Percentiles rank a stretch among this genome's conserved stretches.
Conservation (phyloP, 2,113 vertebrate species). For the Spheniscus mendiculus region DNA sequence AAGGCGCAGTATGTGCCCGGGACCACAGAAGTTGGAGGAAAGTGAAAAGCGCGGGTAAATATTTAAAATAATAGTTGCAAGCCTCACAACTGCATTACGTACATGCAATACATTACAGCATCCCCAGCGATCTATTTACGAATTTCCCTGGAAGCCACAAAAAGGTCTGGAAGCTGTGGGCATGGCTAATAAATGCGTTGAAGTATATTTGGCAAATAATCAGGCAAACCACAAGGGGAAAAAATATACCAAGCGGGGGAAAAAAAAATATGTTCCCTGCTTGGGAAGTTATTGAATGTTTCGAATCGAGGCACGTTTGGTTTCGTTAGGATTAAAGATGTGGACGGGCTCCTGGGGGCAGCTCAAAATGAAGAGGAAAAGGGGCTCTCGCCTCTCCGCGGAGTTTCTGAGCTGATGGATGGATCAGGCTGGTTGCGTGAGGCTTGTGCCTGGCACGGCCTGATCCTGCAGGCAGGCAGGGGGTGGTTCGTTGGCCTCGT, state of each 20-base stretch:
- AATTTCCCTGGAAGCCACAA: constrained; percentile 38
- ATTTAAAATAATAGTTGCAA: not conserved
- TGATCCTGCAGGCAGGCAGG: not conserved
- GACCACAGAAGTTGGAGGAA: not conserved
- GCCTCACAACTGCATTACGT: not conserved
- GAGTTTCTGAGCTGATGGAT: not conserved
- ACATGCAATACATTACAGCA: not conserved
- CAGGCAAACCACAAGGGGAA: constrained; percentile 36
- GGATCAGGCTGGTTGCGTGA: not conserved
- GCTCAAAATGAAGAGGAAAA: not conserved
- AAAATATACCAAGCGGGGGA: not conserved
- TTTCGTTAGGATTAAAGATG: not conserved
- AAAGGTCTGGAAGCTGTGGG: constrained; percentile 41
- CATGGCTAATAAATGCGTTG: not conserved
- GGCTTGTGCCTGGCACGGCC: fast-evolving
- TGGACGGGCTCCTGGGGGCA: not conserved
- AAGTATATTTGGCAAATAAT: constrained; percentile 48
- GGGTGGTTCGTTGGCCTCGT: not conserved
- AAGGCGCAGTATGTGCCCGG: fast-evolving
- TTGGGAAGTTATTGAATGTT: constrained; percentile 18
- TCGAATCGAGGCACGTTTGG: not conserved
- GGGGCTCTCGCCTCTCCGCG: fast-evolving
- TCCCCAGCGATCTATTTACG: not conserved
- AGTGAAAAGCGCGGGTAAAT: fast-evolving
- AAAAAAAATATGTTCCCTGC: not conserved